phyloP scores from a whole-genome alignment of 2,888 invertebrate species.

The Terebella lapidaria region DNA sequence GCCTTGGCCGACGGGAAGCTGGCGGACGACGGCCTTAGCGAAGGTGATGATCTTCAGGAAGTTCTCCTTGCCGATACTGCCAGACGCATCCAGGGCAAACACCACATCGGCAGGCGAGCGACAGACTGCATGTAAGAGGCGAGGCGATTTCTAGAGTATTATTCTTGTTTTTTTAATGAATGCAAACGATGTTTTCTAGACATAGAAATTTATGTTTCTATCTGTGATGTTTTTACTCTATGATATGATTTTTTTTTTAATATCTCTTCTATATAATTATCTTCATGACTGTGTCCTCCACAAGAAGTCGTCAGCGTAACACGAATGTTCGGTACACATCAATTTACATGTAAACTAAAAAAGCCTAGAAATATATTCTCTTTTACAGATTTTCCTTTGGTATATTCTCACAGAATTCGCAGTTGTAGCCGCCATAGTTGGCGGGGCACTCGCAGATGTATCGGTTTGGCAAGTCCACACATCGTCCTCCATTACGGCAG shows the following conservation, averaged over 20 bases:
- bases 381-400: no score
- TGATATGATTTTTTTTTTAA: no score
- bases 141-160: neutral
- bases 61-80: conserved; percentile 17
- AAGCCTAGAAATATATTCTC: no score
- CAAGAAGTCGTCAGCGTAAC: no score
- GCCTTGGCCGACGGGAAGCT: neutral
- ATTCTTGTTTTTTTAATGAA: neutral
- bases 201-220: neutral
- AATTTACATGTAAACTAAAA: no score
- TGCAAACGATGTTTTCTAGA: neutral
- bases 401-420: conserved; percentile 9
- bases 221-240: no score
- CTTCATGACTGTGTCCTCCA: no score
- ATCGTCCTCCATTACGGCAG: conserved; percentile 10
- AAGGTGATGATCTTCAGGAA: conserved; percentile 22
- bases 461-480: neutral
- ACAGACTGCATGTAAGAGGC: conserved; percentile 14
- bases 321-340: no score
- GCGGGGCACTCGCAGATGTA: conserved; percentile 7
- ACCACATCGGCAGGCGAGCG: conserved; percentile 17
- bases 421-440: conserved; percentile 9
- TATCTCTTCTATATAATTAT: no score
- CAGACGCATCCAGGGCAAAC: conserved; percentile 21
- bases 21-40: neutral